Percentiles rank a stretch among this genome's conserved stretches.
These are phyloP conservation scores for Cylas formicarius DNA, from an alignment of 1,140 invertebrate species.

Conservation along the genomic window DNA sequence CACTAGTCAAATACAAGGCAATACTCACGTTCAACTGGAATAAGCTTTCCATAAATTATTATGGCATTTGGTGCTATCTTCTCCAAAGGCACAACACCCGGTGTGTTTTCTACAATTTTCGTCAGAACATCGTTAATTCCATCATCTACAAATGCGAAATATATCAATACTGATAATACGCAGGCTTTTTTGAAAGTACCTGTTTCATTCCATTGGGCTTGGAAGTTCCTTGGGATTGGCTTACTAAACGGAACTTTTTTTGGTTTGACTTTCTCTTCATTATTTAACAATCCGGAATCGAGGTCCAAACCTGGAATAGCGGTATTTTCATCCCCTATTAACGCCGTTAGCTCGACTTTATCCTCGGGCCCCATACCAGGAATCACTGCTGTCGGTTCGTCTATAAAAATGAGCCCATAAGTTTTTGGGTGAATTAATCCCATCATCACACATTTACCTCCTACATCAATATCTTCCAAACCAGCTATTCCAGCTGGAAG, in stretches of 20 bases:
- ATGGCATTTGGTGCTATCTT: slow-evolving; percentile 69
- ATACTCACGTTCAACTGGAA: slow-evolving; percentile 60
- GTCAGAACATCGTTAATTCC: slow-evolving; percentile 56
- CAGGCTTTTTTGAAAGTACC: slow-evolving; percentile 21
- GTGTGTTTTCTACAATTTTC: slow-evolving; percentile 63
- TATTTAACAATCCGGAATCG: slow-evolving; percentile 57
- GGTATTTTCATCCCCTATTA: slow-evolving; percentile 50
- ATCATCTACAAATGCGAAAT: slow-evolving; percentile 43
- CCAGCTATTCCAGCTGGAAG: slow-evolving; percentile 67
- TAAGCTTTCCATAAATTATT: slow-evolving; percentile 71
- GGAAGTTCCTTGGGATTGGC: slow-evolving; percentile 91
- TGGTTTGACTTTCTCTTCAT: slow-evolving; percentile 56
- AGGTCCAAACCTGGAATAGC: slow-evolving; percentile 84
- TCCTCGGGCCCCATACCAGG: slow-evolving; percentile 95
- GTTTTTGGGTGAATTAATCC: not conserved
- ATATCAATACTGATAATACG: no score
- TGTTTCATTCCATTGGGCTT: slow-evolving; percentile 90
- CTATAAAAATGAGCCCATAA: slow-evolving; percentile 43
- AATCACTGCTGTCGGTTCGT: slow-evolving; percentile 68
- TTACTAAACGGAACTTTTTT: slow-evolving; percentile 90
- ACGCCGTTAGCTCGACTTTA: slow-evolving; percentile 61
- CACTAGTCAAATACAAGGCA: not conserved
- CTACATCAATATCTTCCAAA: slow-evolving; percentile 65
- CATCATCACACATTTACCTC: slow-evolving; percentile 25
- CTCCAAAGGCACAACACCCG: slow-evolving; percentile 59